Evolutionary conservation across 2,113 vertebrate species (phyloP).

Genomic region (Junco hyemalis): DNA sequence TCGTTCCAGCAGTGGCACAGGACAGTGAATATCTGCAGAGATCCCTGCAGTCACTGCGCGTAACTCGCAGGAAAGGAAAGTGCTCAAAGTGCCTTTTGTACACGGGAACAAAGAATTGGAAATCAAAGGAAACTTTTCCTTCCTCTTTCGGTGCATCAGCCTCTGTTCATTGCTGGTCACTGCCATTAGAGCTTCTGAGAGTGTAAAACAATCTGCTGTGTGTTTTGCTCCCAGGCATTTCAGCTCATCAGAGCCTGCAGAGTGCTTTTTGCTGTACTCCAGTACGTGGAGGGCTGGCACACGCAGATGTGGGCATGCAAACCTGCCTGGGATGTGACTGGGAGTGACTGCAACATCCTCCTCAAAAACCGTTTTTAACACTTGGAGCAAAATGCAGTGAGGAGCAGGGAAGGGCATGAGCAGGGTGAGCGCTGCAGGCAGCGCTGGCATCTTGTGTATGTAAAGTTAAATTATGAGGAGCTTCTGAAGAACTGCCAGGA

Average conservation of each 20-base stretch:
- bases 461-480: not conserved
- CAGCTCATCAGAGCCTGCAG: not conserved
- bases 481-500: not conserved
- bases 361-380: not conserved
- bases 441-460: not conserved
- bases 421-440: not conserved
- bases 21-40: not conserved
- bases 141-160: not conserved
- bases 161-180: not conserved
- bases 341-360: not conserved
- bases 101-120: not conserved
- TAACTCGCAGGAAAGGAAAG: not conserved
- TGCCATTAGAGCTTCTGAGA: not conserved
- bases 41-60: not conserved
- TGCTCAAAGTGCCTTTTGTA: not conserved
- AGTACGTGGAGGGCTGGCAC: not conserved
- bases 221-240: slow-evolving; percentile 51
- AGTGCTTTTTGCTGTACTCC: slow-evolving; percentile 41
- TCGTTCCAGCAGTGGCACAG: not conserved
- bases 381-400: not conserved
- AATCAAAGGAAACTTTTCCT: slow-evolving; percentile 9
- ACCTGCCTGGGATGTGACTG: not conserved
- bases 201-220: not conserved
- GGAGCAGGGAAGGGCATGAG: not conserved
- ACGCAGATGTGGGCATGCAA: not conserved